Evolutionary conservation across 2,113 vertebrate genomes (phyloP).

Genomic region (Chrysochloris asiatica): DNA sequence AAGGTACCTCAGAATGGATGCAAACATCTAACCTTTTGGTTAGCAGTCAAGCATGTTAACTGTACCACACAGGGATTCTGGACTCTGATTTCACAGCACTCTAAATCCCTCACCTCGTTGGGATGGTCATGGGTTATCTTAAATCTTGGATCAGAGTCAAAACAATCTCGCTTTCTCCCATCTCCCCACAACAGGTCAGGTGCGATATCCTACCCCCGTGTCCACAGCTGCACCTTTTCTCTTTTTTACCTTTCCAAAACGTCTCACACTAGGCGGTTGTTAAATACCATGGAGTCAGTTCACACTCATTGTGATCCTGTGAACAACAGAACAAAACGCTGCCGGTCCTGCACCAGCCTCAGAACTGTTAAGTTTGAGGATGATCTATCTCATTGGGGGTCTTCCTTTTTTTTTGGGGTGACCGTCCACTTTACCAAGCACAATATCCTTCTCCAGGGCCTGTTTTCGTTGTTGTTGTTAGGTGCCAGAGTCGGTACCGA

Average conservation of each 20-base stretch:
- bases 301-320: no score
- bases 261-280: neutral
- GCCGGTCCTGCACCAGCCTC: no score
- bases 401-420: no score
- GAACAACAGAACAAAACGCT: no score
- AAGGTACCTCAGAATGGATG: neutral
- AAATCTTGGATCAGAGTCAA: neutral
- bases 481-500: no score
- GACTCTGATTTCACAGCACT: neutral
- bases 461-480: no score
- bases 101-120: accelerated
- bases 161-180: neutral
- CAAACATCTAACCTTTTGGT: neutral
- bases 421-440: no score
- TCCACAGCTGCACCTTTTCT: neutral
- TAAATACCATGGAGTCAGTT: no score
- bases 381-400: no score
- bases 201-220: neutral
- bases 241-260: neutral
- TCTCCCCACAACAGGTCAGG: accelerated
- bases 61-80: neutral
- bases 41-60: neutral
- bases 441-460: no score
- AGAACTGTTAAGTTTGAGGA: no score
- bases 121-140: no score